Base-by-base conservation (phyloP, 2,797 vertebrate species). In the Enteromius unitaeniatus region DNA sequence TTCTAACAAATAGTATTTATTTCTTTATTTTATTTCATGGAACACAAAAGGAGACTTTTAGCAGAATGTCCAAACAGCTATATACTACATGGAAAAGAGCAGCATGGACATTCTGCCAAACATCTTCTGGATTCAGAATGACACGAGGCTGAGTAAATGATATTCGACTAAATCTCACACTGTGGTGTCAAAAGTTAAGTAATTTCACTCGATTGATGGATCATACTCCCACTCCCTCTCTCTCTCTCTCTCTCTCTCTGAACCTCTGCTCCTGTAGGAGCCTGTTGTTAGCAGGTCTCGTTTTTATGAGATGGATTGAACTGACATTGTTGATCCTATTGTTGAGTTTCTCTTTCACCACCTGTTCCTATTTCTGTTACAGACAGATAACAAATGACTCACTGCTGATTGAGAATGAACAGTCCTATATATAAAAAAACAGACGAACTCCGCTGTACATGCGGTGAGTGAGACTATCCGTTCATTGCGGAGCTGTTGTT, bases 211-310 rank as follows among this genome's bases (percentile, higher is more conserved):
- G 6, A 68, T 91, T 91, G 91, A 92, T 93, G 91, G 90, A 70
- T 87, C 89, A 8, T 53, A 42, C 10, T 88, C 58, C 10, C 88
- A 83, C n/a, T n/a, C n/a, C n/a, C n/a, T n/a, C 91, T 85, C 91
- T 86, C 79, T 49, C 88, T 92, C 85, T 85, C 86, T 42, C 37
- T 11, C 45, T 47, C 45, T 47, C 45, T 80, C 88, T 79, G 85
- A 85, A 89, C 86, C 87, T 90, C 88, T 86, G 88, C 87, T 90
- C 89, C 88, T 80, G 90, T 88, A 89, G 85, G 62, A 88, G 88
- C 86, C 86, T 89, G 88, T 81, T 88, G 86, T 84, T 85, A 82
- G 83, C 42, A 45, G 10, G 23, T 58, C 47, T 65, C 26, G 14
- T 72, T 55, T 60, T 64, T 19, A 10, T 64, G 68, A 83, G 75